A percentile compares a stretch with the other conserved stretches of the same genome.
These are phyloP conservation scores for Yasuhikotakia modesta DNA, from an alignment of 2,797 vertebrate genomes.

Conservation along the genomic window DNA sequence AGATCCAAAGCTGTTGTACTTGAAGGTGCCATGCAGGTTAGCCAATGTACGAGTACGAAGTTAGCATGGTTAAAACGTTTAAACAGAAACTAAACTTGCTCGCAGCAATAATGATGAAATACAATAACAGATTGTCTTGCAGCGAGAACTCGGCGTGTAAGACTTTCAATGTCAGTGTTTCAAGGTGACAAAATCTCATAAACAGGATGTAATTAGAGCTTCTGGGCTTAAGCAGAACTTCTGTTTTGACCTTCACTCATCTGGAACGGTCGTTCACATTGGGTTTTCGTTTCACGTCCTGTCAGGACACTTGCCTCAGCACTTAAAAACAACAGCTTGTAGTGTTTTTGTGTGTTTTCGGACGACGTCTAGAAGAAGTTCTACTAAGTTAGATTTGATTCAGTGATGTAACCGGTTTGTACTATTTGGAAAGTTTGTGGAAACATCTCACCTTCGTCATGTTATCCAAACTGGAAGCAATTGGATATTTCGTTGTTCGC, in stretches of 20 bases:
- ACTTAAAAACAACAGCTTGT: too few species aligned
- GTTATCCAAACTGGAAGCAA: too few species aligned
- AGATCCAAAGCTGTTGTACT: constrained; percentile 25
- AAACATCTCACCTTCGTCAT: too few species aligned
- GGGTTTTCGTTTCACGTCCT: constrained; percentile 4
- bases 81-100: constrained; percentile 13
- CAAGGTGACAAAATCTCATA: not conserved
- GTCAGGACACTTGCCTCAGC: not conserved
- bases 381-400: too few species aligned
- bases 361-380: too few species aligned
- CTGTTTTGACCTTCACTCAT: constrained; percentile 1
- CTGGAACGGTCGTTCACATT: not conserved
- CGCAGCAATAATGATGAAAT: not conserved
- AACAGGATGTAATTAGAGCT: constrained; percentile 17
- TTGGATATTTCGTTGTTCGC: constrained; percentile 14
- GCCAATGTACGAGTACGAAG: not conserved
- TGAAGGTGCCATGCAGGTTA: not conserved
- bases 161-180: not conserved
- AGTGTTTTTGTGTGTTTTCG: too few species aligned
- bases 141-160: not conserved
- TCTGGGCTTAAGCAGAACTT: not conserved
- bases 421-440: constrained; percentile 6
- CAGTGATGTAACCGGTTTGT: too few species aligned
- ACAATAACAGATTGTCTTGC: not conserved
- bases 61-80: not conserved